A percentile compares a stretch with the other conserved stretches of the same genome.
Conservation (phyloP, 2,113 vertebrate genomes). For the Myotis lucifugus region DNA sequence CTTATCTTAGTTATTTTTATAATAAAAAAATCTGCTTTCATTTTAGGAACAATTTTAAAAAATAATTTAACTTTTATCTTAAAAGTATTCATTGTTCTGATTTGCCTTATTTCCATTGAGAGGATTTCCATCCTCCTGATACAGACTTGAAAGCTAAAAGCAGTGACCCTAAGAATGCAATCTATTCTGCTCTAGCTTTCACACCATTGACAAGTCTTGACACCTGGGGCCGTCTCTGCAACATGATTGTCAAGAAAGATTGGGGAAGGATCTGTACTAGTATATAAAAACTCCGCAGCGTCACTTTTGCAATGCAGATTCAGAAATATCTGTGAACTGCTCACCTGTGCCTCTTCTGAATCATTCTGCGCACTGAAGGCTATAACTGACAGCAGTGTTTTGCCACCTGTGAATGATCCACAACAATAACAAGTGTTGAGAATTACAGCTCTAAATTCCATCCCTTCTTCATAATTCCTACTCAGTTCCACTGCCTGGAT, state of each 20-base stretch:
- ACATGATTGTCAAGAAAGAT: not conserved
- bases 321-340: not conserved
- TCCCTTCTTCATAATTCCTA: not conserved
- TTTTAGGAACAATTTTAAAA: not conserved
- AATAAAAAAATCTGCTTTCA: not conserved
- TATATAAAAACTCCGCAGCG: not conserved
- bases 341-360: not conserved
- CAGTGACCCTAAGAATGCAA: fast-evolving
- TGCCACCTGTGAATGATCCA: not conserved
- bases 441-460: not conserved
- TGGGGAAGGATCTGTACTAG: not conserved
- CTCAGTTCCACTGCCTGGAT: not conserved
- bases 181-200: no score
- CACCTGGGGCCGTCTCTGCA: not conserved
- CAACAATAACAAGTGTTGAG: not conserved
- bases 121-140: no score
- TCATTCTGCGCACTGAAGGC: not conserved
- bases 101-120: not conserved
- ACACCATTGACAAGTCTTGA: fast-evolving
- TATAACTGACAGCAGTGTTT: not conserved
- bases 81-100: no score
- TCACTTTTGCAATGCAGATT: not conserved
- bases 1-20: not conserved
- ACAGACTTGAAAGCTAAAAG: not conserved
- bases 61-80: not conserved